Evolutionary conservation across 2,113 vertebrate species (phyloP), one percentile per base, ranked within the genome.

Genomic region (Cariama cristata): DNA sequence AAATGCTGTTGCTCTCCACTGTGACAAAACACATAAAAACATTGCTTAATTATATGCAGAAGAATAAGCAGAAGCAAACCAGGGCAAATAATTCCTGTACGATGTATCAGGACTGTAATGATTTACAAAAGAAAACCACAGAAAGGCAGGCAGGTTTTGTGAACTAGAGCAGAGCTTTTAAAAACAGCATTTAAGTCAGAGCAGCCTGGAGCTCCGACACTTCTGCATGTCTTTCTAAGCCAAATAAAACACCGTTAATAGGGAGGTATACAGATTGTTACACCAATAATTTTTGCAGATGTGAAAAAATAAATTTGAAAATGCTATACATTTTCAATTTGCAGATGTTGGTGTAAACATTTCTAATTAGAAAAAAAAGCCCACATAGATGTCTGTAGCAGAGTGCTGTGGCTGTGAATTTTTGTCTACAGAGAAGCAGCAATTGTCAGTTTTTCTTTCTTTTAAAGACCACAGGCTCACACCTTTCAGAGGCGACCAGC

Each of bases 31-130:
- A 86, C 85, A 88, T 93, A 52, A 73, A 76, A 90, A 91, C 80
- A 79, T 68, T 66, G 82, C 91, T 93, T 94, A 97, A 96, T 96
- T 88, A 89, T 45, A 92, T 49, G 63, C 53, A 87, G 77, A 47
- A 91, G 47, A 95, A 62, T 64, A 96, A 97, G 60, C 3, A 16
- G 56, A 94, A 91, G 73, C 60, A 94, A 91, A 93, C 45, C 90
- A 83, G 66, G 81, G 66, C 88, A 97, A 95, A 76, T 85, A 96
- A 93, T 77, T 93, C 83, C 80, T 86, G 58, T 35, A 11, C n/a
- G 80, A 91, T 86, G 45, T 49, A 83, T 62, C 7, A 2, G 26
- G 33, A 81, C 49, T 33, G 33, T 27, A 79, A 73, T 0, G 3
- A 85, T 64, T 87, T 40, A 58, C 24, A 35, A 55, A 77, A 82